Evolutionary conservation across 2,888 invertebrate species (phyloP), one percentile per base, ranked within the genome.

Genomic region (Agapostemon virescens): DNA sequence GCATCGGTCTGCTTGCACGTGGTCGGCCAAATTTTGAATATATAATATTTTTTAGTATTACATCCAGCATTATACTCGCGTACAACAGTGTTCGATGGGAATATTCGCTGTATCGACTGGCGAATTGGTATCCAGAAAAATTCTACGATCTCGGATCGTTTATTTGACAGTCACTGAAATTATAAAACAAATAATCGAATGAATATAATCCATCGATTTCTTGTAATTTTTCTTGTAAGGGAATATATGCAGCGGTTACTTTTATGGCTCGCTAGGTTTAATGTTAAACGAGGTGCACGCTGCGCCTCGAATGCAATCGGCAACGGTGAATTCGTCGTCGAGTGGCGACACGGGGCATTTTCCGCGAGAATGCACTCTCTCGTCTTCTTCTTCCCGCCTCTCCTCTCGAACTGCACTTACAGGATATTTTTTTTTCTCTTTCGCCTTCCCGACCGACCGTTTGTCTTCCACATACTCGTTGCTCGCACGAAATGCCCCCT

Each of bases 351-450:
- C 52, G 42, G 78, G 71, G 58, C 68, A 78, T 81, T 86, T 83
- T 86, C 79, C 81, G 38, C 69, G 63, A 77, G 76, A 83, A 83
- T 74, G 83, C 72, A 64, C 76, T 73, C 72, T 73, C 61, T 61
- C 30, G 49, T 61, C 55, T 52, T 58, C 55, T 33, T 69, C 20
- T 68, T 23, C 67, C 9, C 66, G 30, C 15, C 49, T 52, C 67
- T 55, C 55, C 45, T 23, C 15, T 55, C 55, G 55, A 26, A 55
- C 55, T 4, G 26, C 55, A 26, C 55, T 55, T 55, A 72, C 71
- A 69, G 63, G 69, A 63, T 70, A 73, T 66, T 75, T 77, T 80
- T 74, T 69, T 61, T n/a, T 49, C n/a, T 45, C 52, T 4, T 17
- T 69, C 61, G 11, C 36, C 17, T 55, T 52, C 30, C 17, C 17